These are phyloP conservation scores for Dysmachus trigonus DNA, from an alignment of 2,888 invertebrate species.

Conservation along the genomic window DNA sequence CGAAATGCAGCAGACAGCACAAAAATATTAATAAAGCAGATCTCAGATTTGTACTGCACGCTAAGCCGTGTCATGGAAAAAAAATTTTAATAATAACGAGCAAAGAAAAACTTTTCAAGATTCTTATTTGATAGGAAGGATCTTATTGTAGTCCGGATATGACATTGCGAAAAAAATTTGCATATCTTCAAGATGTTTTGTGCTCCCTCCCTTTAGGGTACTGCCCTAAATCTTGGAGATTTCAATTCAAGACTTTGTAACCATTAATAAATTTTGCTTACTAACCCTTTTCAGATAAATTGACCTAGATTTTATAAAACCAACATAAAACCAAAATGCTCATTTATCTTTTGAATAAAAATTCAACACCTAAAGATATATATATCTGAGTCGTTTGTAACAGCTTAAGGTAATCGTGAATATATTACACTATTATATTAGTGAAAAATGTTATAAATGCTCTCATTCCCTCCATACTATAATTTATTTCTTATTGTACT, in stretches of 20 bases:
- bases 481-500: neutral
- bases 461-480: neutral
- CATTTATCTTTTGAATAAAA: neutral
- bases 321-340: neutral
- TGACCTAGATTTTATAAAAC: neutral
- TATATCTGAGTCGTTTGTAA: too few species aligned
- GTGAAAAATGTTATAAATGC: neutral
- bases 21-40: slow-evolving; percentile 28
- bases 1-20: neutral
- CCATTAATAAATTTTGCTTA: neutral
- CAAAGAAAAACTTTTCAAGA: neutral
- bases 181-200: neutral
- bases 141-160: neutral
- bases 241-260: neutral
- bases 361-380: neutral
- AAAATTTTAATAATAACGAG: slow-evolving; percentile 17
- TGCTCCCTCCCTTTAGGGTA: neutral
- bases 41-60: slow-evolving; percentile 3
- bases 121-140: neutral
- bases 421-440: too few species aligned
- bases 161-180: neutral
- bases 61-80: slow-evolving; percentile 19
- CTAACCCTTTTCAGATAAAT: neutral
- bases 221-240: neutral
- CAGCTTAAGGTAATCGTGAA: too few species aligned